Base-by-base conservation (phyloP, 2,113 vertebrate genomes). In the Salvelinus alpinus region DNA sequence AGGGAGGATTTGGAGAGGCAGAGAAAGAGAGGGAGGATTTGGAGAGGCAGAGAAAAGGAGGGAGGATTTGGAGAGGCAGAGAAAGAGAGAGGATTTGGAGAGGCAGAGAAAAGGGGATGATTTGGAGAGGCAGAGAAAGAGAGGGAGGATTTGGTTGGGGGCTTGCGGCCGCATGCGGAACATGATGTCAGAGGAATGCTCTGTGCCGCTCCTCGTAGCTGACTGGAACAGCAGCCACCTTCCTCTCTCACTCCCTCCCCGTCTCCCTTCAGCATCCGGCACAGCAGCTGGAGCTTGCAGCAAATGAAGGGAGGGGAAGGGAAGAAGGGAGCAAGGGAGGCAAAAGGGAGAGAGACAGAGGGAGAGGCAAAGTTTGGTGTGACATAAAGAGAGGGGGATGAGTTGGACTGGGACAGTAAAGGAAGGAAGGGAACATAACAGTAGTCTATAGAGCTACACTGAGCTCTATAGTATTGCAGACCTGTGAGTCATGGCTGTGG, bases 141-240 rank as follows among this genome's bases (percentile, higher is more conserved):
- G 74, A 76, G 77, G 73, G 73, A 27, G 38, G 78, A 59, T 80
- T 77, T 68, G 80, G 79, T 77, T 82, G 81, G 85, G 72, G 79
- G 80, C 51, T 70, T 80, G 78, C 11, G 81, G 79, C 66, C 54
- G 66, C 51, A 64, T 75, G 51, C 74, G 70, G 64, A 82, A 78
- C 64, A 87, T 89, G 88, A 88, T 86, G 84, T 88, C 84, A 86
- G 74, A 82, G 86, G 80, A 86, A 87, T 85, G 80, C 38, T 18
- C 68, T 68, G 54, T n/a, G 78, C 81, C 79, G 78, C 80, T 87
- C 73, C 78, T 84, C 76, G 20, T 57, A 73, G 70, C 16, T 14
- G 12, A 59, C 62, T 67, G 64, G 44, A 70, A 72, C 68, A 3
- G 27, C 44, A 54, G 72, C 77, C 75, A 75, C 73, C 34, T 34